phyloP scores from a whole-genome alignment of 2,888 invertebrate genomes.

The Lasioglossum malachurum region DNA sequence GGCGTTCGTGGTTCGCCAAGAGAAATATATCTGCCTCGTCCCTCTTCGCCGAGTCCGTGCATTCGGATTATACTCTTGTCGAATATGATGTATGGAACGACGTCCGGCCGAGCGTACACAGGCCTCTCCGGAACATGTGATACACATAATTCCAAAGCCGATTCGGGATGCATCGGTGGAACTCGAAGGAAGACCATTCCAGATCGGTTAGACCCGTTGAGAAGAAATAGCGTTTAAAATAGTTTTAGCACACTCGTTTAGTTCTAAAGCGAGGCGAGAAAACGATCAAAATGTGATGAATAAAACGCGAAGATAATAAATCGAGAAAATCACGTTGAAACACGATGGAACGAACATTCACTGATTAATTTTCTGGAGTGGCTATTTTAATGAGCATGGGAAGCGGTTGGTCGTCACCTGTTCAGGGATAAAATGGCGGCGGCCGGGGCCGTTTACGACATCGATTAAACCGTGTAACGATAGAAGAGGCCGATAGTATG shows the following conservation, averaged over 20 bases:
- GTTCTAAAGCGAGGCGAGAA: neutral
- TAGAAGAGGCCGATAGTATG: neutral
- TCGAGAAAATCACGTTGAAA: neutral
- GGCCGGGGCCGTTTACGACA: neutral
- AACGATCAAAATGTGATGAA: neutral
- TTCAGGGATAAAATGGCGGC: neutral
- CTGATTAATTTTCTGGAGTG: neutral
- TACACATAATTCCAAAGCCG: neutral
- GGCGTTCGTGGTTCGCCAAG: neutral
- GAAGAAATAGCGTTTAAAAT: neutral
- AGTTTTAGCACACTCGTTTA: neutral
- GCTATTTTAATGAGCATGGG: neutral
- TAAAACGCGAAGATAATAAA: neutral
- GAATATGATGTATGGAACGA: constrained; percentile 12
- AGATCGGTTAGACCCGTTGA: neutral
- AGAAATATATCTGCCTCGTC: constrained; percentile 8
- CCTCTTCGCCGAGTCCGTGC: neutral
- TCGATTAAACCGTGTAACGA: constrained; percentile 9
- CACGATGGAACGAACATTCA: too few species aligned
- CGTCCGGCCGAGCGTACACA: neutral
- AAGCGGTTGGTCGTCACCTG: neutral
- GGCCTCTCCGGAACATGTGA: neutral
- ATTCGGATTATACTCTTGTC: constrained; percentile 14
- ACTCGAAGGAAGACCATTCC: neutral
- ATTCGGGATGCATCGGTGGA: neutral